Base-by-base conservation (phyloP, 2,797 vertebrate species). In the Cetoscarus ocellatus region DNA sequence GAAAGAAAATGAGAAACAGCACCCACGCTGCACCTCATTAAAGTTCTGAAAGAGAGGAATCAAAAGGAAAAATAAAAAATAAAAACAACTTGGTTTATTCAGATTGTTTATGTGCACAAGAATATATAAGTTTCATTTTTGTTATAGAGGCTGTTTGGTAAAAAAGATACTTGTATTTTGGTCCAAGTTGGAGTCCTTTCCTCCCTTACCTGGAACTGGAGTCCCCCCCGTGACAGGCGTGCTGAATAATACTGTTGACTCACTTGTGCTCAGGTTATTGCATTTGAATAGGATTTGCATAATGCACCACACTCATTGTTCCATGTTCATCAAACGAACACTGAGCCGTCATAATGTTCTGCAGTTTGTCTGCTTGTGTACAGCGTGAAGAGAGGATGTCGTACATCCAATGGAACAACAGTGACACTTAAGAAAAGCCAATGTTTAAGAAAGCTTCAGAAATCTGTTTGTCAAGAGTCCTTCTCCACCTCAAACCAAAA, bases 21-120 rank as follows among this genome's bases (percentile, higher is more conserved):
- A 62, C 75, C 76, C 85, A 88, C 59, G 48, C 73, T 56, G 40
- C 61, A 77, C 63, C 85, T 91, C 78, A 80, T 90, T 89, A 81
- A 77, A 77, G 66, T 68, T 71, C 52, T 70, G 54, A 83, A 70
- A 67, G 69, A 64, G 11, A 45, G 15, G 13, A 40, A 61, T 68
- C 44, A 70, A 60, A 75, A 51, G 55, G n/a, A 54, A 12, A 34
- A 11, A 51, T 53, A 42, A 34, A 53, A 6, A 45, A 51, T 43
- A 73, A 57, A 49, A 13, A 50, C 27, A 48, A 8, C 13, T 40
- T 35, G 8, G n/a, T 14, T 35, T 42, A 38, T 50, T 73, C 36
- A 61, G 82, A 81, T 27, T 65, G 51, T 65, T 15, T 44, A 42
- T 64, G 36, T 73, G 71, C 67, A 77, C 67, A 84, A 66, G 57